Conservation (phyloP, 2,797 vertebrate species). For the Leptodactylus fallax region DNA sequence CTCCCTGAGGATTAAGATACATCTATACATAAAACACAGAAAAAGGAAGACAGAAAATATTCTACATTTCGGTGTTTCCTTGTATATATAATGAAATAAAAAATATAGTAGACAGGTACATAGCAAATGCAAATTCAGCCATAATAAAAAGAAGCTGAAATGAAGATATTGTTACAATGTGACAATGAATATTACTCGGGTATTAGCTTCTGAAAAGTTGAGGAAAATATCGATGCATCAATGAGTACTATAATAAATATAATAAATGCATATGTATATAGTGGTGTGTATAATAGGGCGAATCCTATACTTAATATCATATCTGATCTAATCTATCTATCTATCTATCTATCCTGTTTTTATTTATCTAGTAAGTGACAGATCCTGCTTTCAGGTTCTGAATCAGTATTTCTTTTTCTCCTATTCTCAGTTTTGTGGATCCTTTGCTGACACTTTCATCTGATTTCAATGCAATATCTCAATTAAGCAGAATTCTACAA, state of each 20-base stretch:
- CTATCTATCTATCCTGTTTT: neutral
- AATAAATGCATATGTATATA: neutral
- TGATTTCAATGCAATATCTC: constrained; percentile 40
- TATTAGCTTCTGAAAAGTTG: neutral
- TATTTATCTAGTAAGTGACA: neutral
- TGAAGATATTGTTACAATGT: neutral
- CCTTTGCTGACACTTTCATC: neutral
- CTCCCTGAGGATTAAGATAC: neutral
- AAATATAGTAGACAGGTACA: neutral
- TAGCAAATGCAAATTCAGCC: neutral
- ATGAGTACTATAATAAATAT: neutral
- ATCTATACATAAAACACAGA: neutral
- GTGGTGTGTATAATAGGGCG: neutral
- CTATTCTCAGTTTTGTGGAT: neutral
- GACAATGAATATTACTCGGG: neutral
- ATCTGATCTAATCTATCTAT: too few relatives aligned
- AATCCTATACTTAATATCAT: neutral
- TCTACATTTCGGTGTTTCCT: neutral
- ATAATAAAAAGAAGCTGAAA: neutral
- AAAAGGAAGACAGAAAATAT: neutral
- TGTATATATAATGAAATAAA: neutral
- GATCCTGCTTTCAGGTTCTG: too few relatives aligned
- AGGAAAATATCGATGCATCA: neutral
- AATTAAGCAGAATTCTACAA: constrained; percentile 16
- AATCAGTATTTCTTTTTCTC: too few relatives aligned